A percentile compares a stretch with the other conserved stretches of the same genome.
These are phyloP conservation scores for Sminthurides aquaticus DNA, from an alignment of 2,888 invertebrate genomes.

Conservation along the genomic window DNA sequence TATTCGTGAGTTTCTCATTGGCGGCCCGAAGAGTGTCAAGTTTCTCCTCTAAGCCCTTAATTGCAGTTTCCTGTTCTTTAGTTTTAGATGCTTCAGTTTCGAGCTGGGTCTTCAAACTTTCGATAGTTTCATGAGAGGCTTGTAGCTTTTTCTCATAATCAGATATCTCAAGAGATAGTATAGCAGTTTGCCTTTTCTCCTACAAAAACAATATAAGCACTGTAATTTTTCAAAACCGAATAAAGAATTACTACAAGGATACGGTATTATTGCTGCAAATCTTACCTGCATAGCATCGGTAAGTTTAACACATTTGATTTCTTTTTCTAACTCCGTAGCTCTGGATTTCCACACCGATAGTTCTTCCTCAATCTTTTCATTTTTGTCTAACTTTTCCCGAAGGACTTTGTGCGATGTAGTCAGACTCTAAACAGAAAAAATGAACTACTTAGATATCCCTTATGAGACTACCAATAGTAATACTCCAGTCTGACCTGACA, in stretches of 20 bases:
- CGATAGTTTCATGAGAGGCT: conserved; percentile 31
- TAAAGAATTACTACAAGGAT: not conserved
- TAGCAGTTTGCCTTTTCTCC: conserved; percentile 39
- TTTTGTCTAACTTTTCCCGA: conserved; percentile 36
- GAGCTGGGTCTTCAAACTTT: conserved; percentile 32
- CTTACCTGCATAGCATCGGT: conserved; percentile 29
- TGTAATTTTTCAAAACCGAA: not conserved
- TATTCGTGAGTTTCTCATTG: conserved; percentile 26
- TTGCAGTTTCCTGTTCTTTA: conserved; percentile 21
- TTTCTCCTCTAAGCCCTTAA: conserved; percentile 27
- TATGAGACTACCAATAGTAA: not conserved
- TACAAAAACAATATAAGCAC: conserved; percentile 7
- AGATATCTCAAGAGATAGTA: conserved; percentile 39
- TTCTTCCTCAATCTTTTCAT: conserved; percentile 30
- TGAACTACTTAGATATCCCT: not conserved
- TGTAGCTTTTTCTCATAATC: conserved; percentile 42
- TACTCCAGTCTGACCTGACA: not conserved
- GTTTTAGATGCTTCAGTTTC: conserved; percentile 22
- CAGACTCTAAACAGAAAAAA: conserved; percentile 22
- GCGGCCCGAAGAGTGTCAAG: conserved; percentile 22
- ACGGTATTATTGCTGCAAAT: not conserved
- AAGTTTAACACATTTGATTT: conserved; percentile 36
- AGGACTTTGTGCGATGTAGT: conserved; percentile 33
- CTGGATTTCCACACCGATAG: conserved; percentile 26
- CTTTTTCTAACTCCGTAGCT: conserved; percentile 32